These are phyloP conservation scores for Tachysurus fulvidraco DNA, from an alignment of 2,113 vertebrate species.

Conservation along the genomic window DNA sequence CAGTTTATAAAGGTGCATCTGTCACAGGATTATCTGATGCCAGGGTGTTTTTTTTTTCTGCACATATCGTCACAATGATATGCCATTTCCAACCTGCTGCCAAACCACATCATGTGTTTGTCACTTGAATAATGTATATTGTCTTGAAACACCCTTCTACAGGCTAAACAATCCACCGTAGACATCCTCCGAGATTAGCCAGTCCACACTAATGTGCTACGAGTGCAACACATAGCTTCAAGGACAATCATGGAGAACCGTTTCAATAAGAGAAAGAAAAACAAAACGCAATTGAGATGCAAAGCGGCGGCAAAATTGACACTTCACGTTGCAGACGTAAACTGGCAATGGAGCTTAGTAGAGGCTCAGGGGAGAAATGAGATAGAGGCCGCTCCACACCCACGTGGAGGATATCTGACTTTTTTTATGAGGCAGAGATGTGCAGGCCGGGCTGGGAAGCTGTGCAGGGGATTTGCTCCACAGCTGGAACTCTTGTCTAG, in stretches of 20 bases:
- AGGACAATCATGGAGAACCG: constrained; percentile 28
- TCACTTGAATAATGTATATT: constrained; percentile 21
- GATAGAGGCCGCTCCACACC: constrained; percentile 46
- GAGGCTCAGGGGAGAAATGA: constrained; percentile 43
- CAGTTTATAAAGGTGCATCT: constrained; percentile 32
- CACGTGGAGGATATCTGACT: constrained; percentile 48
- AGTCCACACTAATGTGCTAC: constrained; percentile 7
- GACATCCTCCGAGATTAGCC: constrained; percentile 28
- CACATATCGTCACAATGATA: neutral
- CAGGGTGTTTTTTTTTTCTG: neutral
- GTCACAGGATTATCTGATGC: constrained; percentile 31
- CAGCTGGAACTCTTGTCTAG: constrained; percentile 43
- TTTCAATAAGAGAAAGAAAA: constrained; percentile 10
- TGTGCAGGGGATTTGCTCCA: constrained; percentile 45
- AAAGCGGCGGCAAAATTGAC: constrained; percentile 43
- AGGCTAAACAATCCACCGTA: neutral
- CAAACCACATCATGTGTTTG: constrained; percentile 4
- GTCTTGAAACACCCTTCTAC: constrained; percentile 22
- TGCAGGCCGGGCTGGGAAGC: constrained; percentile 34
- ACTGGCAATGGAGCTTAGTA: constrained; percentile 35
- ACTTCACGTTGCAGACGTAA: constrained; percentile 45
- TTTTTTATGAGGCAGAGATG: constrained; percentile 41
- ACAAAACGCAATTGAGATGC: constrained; percentile 28
- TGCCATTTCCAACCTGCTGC: constrained; percentile 10
- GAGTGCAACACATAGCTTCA: constrained; percentile 21